Base-by-base conservation (phyloP, 2,888 invertebrate genomes). In the Megalurothrips usitatus region DNA sequence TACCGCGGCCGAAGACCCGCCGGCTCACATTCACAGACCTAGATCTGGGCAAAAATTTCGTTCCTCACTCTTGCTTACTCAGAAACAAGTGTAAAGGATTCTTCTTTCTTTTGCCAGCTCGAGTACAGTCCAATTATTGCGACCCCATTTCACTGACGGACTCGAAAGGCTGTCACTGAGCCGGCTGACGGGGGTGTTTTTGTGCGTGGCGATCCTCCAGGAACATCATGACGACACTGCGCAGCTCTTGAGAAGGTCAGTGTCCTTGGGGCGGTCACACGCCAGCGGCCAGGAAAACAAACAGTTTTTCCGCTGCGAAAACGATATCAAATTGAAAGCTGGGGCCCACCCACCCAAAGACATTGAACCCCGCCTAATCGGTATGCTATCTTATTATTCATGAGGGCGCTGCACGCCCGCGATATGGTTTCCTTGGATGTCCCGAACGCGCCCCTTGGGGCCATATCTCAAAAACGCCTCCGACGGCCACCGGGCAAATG, bases 361-460 rank as follows among this genome's bases (percentile, higher is more conserved):
- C 68, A 75, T 75, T 75, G 26, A 23, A 23, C 68, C 12, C 58
- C 58, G n/a, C n/a, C 58, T n/a, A 58, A 58, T 58, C 17, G 58
- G 19, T 58, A 58, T 58, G 58, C 58, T n/a, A 58, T 58, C 23
- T 75, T 26, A 75, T 75, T 75, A 75, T 75, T 75, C 68, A 75
- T 75, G 68, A 75, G 26, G 58, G 19, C 19, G 58, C n/a, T 58
- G 68, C 68, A 75, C 68, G 68, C 26, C 23, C 68, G 68, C 68
- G 68, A 75, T 75, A 75, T 75, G 26, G 68, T 75, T 75, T 75
- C 68, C 68, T 75, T 26, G 68, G 68, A 75, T 75, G 68, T 26
- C 12, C 23, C 68, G 23, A 26, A 12, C 26, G 68, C 26, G 68
- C 26, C 26, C 68, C 26, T 43, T 43, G 68, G 8, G 26, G 23